phyloP scores from a whole-genome alignment of 2,888 invertebrate genomes.

The Drosophila stalkeri region DNA sequence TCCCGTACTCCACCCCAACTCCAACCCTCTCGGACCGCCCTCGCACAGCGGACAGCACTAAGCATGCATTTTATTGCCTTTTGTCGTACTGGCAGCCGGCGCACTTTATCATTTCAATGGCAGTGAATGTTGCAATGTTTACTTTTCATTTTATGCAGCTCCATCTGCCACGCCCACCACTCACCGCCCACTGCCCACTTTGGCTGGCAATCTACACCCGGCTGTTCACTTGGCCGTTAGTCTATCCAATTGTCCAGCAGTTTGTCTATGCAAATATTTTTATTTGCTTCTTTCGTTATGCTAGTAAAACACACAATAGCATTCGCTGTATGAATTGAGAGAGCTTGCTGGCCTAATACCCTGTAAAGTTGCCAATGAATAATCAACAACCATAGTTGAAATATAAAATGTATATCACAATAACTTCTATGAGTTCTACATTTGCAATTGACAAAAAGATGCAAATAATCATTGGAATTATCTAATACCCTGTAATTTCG shows the following conservation, averaged over 20 bases:
- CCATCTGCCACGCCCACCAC: constrained; percentile 1
- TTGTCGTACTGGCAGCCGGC: constrained; percentile 57
- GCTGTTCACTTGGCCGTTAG: constrained; percentile 69
- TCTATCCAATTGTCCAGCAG: constrained; percentile 70
- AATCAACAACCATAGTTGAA: not conserved
- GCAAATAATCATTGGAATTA: not conserved
- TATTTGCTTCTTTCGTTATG: constrained; percentile 69
- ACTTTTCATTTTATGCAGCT: constrained; percentile 75
- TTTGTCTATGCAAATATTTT: constrained; percentile 83
- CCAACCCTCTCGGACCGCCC: not conserved
- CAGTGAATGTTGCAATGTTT: constrained; percentile 71
- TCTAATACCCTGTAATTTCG: not conserved
- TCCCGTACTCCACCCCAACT: not conserved
- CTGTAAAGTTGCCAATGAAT: not conserved
- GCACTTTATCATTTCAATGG: constrained; percentile 80
- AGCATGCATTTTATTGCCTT: constrained; percentile 82
- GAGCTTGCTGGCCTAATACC: constrained; percentile 1
- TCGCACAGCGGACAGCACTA: constrained; percentile 44
- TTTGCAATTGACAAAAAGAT: not conserved
- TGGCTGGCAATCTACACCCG: constrained; percentile 27
- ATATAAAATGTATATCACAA: not conserved
- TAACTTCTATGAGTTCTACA: not conserved
- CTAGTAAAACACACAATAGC: constrained; percentile 45
- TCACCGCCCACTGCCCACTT: not conserved
- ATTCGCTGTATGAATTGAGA: not conserved